Percentiles rank a stretch among this genome's conserved stretches.
These are phyloP conservation scores for Bungarus multicinctus DNA, from an alignment of 2,113 vertebrate genomes.

Conservation along the genomic window DNA sequence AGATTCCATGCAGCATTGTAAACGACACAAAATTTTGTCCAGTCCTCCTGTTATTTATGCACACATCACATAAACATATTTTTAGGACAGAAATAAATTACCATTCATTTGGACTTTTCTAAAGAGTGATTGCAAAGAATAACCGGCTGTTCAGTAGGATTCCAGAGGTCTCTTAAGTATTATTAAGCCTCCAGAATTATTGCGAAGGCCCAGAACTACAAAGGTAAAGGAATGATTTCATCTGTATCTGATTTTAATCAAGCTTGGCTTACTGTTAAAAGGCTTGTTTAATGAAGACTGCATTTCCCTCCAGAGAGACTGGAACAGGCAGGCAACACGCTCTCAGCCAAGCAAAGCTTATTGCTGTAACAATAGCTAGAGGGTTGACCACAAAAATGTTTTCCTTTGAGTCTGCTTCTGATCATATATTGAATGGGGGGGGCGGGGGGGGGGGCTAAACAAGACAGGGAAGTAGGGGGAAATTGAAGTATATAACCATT, in stretches of 20 bases:
- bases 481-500: constrained; percentile 7
- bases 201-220: constrained; percentile 52
- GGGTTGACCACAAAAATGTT: constrained; percentile 36
- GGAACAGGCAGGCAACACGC: constrained; percentile 19
- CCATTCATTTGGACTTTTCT: constrained; percentile 44
- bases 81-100: constrained; percentile 49
- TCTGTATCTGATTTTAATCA: constrained; percentile 66
- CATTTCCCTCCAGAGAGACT: constrained; percentile 53
- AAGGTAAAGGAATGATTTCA: constrained; percentile 66
- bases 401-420: constrained; percentile 43
- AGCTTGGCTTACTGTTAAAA: constrained; percentile 66
- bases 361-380: constrained; percentile 43
- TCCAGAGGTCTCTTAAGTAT: constrained; percentile 51
- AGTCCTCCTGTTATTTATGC: constrained; percentile 38
- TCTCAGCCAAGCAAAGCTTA: constrained; percentile 46
- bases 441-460: constrained; percentile 19
- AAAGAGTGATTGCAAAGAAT: constrained; percentile 57
- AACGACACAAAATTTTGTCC: constrained; percentile 29
- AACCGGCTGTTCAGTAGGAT: constrained; percentile 49
- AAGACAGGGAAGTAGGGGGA: background rate
- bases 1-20: constrained; percentile 13
- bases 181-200: constrained; percentile 58
- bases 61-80: constrained; percentile 36
- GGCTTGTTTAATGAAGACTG: constrained; percentile 61
- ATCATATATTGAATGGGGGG: constrained; percentile 28